These are phyloP conservation scores for Syngnathus scovelli DNA, from an alignment of 2,113 vertebrate genomes.

Conservation along the genomic window DNA sequence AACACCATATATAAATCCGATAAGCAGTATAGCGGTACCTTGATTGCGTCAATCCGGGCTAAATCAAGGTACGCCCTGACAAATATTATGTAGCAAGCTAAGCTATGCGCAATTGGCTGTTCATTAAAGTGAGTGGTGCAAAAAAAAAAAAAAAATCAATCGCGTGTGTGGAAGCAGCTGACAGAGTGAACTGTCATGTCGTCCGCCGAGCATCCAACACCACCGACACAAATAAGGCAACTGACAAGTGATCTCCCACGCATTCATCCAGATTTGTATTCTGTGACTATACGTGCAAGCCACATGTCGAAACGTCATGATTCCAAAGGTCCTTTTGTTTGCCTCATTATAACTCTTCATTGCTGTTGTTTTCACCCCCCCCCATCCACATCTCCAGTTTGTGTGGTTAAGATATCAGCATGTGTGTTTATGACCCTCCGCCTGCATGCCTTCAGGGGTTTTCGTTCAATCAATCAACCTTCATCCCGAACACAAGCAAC, in stretches of 20 bases:
- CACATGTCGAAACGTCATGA: not conserved
- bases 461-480: constrained; percentile 51
- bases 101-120: constrained; percentile 36
- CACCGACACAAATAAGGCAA: constrained; percentile 18
- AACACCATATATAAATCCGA: not conserved
- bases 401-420: constrained; percentile 27
- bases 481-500: constrained; percentile 30
- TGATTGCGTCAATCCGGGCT: not conserved
- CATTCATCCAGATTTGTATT: not conserved
- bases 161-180: constrained; percentile 43
- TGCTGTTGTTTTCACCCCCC: constrained; percentile 4
- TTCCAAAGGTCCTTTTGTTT: not conserved
- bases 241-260: not conserved
- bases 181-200: constrained; percentile 41
- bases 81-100: constrained; percentile 54
- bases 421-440: constrained; percentile 40
- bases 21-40: not conserved
- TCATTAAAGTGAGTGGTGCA: constrained; percentile 64
- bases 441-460: constrained; percentile 38
- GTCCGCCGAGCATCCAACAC: constrained; percentile 28
- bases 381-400: constrained; percentile 29
- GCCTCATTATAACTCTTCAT: not conserved
- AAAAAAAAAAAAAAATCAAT: constrained; percentile 68
- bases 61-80: constrained; percentile 33
- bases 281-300: not conserved